Percentiles rank a stretch among this genome's conserved stretches.
phyloP scores from a whole-genome alignment of 2,113 vertebrate genomes.

The Nannobrachium achirus region DNA sequence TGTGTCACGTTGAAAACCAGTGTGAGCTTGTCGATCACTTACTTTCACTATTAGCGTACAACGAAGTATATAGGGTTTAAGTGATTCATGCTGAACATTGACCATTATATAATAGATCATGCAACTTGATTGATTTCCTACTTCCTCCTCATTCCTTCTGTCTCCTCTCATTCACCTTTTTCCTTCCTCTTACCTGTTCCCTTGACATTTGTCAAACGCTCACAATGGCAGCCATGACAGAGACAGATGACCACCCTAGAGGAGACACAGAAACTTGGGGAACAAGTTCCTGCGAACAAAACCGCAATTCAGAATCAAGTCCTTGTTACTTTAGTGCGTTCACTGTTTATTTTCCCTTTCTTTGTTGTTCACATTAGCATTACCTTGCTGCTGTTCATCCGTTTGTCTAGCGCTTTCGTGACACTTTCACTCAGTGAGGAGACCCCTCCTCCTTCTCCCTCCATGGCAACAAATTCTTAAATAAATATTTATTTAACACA shows the following conservation, averaged over 20 bases:
- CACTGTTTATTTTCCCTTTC: not conserved
- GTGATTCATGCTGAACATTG: too few relatives aligned
- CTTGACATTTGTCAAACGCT: constrained; percentile 37
- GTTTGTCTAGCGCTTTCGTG: constrained; percentile 8
- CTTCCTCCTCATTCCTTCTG: not conserved
- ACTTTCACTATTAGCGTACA: too few relatives aligned
- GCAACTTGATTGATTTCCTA: not conserved
- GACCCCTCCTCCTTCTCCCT: too few relatives aligned
- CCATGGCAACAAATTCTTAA: too few relatives aligned
- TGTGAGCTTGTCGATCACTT: too few relatives aligned
- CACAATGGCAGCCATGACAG: constrained; percentile 24
- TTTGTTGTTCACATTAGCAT: not conserved
- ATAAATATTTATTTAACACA: too few relatives aligned
- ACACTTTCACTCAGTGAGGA: constrained; percentile 6
- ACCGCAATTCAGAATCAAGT: not conserved
- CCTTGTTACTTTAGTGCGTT: not conserved
- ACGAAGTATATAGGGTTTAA: too few relatives aligned
- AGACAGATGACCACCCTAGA: constrained; percentile 24
- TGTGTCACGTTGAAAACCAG: too few relatives aligned
- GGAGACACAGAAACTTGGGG: constrained; percentile 18
- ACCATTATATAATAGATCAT: not conserved
- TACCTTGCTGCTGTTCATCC: constrained; percentile 6
- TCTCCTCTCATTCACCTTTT: constrained; percentile 5
- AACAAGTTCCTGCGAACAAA: constrained; percentile 38
- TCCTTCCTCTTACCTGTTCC: constrained; percentile 7